Conservation (phyloP, 2,113 vertebrate species). For the Rhagologus leucostigma region DNA sequence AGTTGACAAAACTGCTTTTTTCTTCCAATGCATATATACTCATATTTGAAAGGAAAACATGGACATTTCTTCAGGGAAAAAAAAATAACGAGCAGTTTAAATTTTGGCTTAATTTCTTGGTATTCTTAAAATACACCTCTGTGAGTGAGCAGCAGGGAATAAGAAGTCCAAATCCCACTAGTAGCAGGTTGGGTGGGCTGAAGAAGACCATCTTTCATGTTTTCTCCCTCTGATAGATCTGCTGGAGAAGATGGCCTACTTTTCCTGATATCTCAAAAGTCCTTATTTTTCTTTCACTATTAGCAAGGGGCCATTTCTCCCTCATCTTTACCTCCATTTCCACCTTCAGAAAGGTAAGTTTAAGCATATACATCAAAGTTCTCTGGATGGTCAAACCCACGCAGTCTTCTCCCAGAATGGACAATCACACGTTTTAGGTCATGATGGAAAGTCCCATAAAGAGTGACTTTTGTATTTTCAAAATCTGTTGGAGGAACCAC, state of each 20-base stretch:
- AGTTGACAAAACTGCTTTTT: not conserved
- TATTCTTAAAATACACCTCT: not conserved
- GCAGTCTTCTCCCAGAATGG: not conserved
- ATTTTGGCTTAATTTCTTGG: not conserved
- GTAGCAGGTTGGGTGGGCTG: not conserved
- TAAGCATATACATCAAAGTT: not conserved
- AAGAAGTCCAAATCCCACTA: not conserved
- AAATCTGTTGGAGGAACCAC: not conserved
- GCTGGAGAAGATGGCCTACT: not conserved
- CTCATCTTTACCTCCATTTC: not conserved
- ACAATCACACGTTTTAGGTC: not conserved
- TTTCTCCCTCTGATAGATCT: not conserved
- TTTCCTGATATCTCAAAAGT: not conserved
- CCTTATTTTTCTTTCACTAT: not conserved
- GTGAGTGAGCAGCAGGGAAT: not conserved
- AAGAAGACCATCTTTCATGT: not conserved
- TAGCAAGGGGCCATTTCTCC: not conserved
- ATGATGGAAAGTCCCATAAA: not conserved
- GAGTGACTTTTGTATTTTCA: not conserved
- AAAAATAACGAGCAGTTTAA: accelerated
- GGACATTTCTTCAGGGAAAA: not conserved
- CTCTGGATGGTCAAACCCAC: not conserved
- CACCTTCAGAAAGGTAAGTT: not conserved
- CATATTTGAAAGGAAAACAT: not conserved
- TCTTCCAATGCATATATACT: not conserved